Conservation (phyloP, 2,113 vertebrate genomes). For the Coptodon rendalli region DNA sequence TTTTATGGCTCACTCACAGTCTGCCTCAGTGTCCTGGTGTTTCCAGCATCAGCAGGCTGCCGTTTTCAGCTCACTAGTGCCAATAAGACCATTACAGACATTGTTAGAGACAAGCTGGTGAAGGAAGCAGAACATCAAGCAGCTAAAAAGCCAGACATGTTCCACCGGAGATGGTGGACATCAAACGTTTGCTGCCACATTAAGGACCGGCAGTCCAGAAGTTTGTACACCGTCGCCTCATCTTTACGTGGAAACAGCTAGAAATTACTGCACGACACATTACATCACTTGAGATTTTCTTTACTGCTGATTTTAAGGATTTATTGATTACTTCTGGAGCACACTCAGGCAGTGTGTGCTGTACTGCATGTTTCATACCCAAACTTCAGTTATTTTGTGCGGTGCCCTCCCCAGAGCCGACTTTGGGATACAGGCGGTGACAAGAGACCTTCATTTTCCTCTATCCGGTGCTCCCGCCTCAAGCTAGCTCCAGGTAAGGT, state of each 20-base stretch:
- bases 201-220: background rate
- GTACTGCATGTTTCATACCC: accelerated
- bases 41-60: background rate
- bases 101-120: background rate
- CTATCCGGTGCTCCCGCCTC: background rate
- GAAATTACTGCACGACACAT: background rate
- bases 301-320: background rate
- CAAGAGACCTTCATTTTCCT: background rate
- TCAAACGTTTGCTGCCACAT: background rate
- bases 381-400: background rate
- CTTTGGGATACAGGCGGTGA: background rate
- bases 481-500: background rate
- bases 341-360: background rate
- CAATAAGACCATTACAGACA: background rate
- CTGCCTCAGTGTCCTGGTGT: background rate
- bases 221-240: background rate
- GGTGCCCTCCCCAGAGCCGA: background rate
- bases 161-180: background rate
- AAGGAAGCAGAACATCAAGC: background rate
- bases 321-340: background rate
- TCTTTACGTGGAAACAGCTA: background rate
- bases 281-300: background rate
- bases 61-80: background rate
- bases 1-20: background rate
- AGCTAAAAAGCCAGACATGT: background rate